These are phyloP conservation scores for Teleogryllus oceanicus DNA, from an alignment of 2,888 invertebrate species.

Conservation along the genomic window DNA sequence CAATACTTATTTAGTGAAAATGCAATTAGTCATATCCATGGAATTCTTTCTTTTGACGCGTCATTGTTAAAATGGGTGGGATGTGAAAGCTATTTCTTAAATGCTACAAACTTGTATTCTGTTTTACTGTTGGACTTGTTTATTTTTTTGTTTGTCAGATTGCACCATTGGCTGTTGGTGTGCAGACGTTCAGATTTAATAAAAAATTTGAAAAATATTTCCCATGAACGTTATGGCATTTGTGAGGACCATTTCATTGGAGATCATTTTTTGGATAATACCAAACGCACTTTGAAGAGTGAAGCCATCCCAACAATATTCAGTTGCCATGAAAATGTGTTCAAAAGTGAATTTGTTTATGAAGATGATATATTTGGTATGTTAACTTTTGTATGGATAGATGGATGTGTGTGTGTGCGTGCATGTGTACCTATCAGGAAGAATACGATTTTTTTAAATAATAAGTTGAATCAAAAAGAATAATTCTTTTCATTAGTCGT, in stretches of 20 bases:
- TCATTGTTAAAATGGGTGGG: too few species aligned
- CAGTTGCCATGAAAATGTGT: neutral
- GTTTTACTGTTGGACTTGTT: too few species aligned
- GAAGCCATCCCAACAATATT: conserved; percentile 31
- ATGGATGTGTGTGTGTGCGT: too few species aligned
- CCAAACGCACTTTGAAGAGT: conserved; percentile 25
- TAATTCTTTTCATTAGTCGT: too few species aligned
- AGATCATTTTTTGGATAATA: conserved; percentile 28
- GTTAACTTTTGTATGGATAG: too few species aligned
- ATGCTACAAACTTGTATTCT: neutral
- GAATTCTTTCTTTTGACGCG: too few species aligned
- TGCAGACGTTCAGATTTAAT: conserved; percentile 25
- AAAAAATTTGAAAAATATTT: neutral
- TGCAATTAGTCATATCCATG: too few species aligned
- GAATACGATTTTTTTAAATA: too few species aligned
- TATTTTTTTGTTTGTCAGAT: neutral
- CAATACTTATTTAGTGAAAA: too few species aligned
- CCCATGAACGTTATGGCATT: conserved; percentile 25
- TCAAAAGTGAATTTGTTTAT: neutral
- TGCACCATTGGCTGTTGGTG: conserved; percentile 19
- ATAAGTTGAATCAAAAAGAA: too few species aligned
- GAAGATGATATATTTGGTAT: neutral
- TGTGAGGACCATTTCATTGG: conserved; percentile 33
- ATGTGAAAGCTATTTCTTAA: neutral
- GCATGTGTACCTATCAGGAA: too few species aligned